phyloP scores from a whole-genome alignment of 2,113 vertebrate genomes.

The Upupa epops region DNA sequence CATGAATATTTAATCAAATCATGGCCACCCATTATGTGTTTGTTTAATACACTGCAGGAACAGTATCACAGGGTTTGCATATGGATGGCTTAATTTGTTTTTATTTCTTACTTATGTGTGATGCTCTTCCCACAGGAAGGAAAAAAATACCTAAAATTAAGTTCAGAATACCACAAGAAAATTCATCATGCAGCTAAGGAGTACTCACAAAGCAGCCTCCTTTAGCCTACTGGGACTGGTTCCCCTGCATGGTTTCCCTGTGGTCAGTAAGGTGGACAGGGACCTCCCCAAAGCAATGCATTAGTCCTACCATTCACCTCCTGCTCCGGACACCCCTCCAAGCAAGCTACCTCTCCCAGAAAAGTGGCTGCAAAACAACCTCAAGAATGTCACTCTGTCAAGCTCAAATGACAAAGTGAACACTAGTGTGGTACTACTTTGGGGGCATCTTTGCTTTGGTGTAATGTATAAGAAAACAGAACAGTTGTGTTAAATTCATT shows the following conservation, averaged over 20 bases:
- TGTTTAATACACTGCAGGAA: constrained; percentile 26
- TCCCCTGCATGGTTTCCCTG: not conserved
- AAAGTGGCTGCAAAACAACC: not conserved
- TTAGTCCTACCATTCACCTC: not conserved
- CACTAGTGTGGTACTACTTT: not conserved
- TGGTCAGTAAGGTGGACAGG: not conserved
- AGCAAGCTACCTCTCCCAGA: not conserved
- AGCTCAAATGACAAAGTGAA: not conserved
- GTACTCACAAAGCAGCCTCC: not conserved
- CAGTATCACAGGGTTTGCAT: not conserved
- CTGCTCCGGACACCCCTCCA: not conserved
- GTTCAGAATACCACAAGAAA: constrained; percentile 6
- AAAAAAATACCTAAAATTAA: not conserved
- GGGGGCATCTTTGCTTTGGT: not conserved
- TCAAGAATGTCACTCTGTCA: not conserved
- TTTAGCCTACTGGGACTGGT: not conserved
- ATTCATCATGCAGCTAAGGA: not conserved
- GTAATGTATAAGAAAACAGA: not conserved
- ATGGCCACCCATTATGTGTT: not conserved
- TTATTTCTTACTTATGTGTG: not conserved
- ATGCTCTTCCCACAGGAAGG: not conserved
- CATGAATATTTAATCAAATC: constrained; percentile 10
- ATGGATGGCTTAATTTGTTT: constrained; percentile 11
- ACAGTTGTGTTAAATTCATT: not conserved
- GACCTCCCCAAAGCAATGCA: not conserved